These are phyloP conservation scores for Micropoecilia bifurca DNA, from an alignment of 2,797 vertebrate genomes.

Conservation along the genomic window DNA sequence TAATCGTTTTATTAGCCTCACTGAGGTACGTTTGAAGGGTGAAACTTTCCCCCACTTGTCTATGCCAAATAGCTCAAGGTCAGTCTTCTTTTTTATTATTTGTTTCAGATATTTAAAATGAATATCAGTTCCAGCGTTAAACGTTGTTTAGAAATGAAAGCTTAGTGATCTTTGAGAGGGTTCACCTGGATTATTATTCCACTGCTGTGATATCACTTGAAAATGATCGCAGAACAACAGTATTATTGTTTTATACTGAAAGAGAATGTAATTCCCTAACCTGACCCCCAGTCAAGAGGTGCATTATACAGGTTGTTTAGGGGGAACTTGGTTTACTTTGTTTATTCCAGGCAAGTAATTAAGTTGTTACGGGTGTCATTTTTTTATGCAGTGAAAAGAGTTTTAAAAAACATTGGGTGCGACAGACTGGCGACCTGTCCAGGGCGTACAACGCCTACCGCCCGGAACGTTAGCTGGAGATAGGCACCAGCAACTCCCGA, in stretches of 20 bases:
- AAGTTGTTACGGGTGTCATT: neutral
- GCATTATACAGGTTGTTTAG: neutral
- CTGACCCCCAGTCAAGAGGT: neutral
- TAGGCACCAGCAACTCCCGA: too few relatives aligned
- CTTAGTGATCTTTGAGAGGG: too few relatives aligned
- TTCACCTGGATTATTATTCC: too few relatives aligned
- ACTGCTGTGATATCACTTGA: too few relatives aligned
- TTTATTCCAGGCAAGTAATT: neutral
- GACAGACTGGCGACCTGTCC: too few relatives aligned
- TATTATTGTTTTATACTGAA: neutral
- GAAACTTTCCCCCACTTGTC: neutral
- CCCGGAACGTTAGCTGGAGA: too few relatives aligned
- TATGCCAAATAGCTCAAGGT: neutral
- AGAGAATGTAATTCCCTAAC: neutral
- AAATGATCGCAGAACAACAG: too few relatives aligned
- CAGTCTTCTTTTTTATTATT: too few relatives aligned
- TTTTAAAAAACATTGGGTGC: neutral
- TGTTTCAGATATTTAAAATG: too few relatives aligned
- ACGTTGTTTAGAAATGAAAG: too few relatives aligned
- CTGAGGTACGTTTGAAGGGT: neutral
- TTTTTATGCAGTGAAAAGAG: neutral
- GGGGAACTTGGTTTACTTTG: neutral
- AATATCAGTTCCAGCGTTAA: too few relatives aligned
- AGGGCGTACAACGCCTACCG: too few relatives aligned
- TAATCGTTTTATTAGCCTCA: neutral